A percentile compares a stretch with the other conserved stretches of the same genome.
These are phyloP conservation scores for Cyclura pinguis DNA, from an alignment of 2,797 vertebrate species.

Conservation along the genomic window DNA sequence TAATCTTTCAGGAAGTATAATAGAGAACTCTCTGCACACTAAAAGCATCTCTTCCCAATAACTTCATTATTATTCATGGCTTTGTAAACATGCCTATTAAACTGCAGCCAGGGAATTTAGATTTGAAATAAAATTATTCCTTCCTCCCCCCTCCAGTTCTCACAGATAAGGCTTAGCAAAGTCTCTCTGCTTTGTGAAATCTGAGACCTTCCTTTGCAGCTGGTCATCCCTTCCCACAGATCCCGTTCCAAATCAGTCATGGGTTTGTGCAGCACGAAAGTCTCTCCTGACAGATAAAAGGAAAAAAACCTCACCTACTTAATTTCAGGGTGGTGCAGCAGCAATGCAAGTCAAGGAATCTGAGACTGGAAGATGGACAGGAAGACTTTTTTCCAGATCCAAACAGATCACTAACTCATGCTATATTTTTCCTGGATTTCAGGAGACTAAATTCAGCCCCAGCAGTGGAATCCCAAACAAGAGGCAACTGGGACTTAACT, in stretches of 20 bases:
- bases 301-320: neutral
- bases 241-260: neutral
- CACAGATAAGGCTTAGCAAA: neutral
- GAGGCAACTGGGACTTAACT: too few species aligned
- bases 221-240: neutral
- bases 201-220: neutral
- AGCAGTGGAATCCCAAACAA: too few species aligned
- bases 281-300: neutral
- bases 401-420: too few species aligned
- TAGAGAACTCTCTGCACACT: neutral
- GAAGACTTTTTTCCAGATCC: too few species aligned
- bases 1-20: neutral
- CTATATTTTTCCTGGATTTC: too few species aligned
- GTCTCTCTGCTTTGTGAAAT: neutral
- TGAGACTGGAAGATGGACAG: too few species aligned
- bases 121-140: slow-evolving; percentile 53
- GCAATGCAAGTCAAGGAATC: too few species aligned
- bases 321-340: neutral
- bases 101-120: slow-evolving; percentile 77
- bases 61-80: slow-evolving; percentile 62
- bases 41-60: neutral
- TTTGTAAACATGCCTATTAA: slow-evolving; percentile 77
- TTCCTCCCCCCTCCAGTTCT: neutral
- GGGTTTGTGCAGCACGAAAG: too few species aligned
- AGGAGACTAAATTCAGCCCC: too few species aligned